Evolutionary conservation across 2,113 vertebrate genomes (phyloP), one percentile per base, ranked within the genome.

Genomic region (Lethenteron reissneri): DNA sequence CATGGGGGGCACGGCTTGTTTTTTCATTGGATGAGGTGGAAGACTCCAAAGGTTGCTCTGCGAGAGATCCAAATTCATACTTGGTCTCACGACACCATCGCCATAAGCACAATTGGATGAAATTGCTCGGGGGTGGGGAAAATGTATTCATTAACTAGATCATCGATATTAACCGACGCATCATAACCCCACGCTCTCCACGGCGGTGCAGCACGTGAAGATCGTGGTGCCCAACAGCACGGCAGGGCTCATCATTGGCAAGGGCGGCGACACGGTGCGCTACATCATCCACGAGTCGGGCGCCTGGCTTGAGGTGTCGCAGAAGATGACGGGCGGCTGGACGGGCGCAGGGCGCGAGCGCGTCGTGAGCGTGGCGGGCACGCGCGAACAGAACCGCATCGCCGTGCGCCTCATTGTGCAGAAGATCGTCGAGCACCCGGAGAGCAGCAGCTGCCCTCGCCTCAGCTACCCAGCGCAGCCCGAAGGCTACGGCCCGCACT

Each of bases 281-380:
- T 68, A 25, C 64, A 68, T 68, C 64, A 68, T 68, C n/a, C n/a
- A 68, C n/a, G 64, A 68, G 25, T 68, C 64, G n/a, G 64, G 64
- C n/a, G 64, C 64, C n/a, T 25, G 64, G 64, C n/a, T 68, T n/a
- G n/a, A 68, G 64, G n/a, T 68, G 64, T 68, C 64, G n/a, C 64
- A 68, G 64, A 68, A 68, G 25, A 68, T 25, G n/a, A 25, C 64
- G 9, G 64, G 25, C 10, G 64, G 64, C n/a, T 68, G 64, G 64
- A 25, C 25, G n/a, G 64, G 64, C 9, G n/a, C n/a, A 10, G 64
- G 64, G 64, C 64, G n/a, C 11, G 64, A 68, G 10, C n/a, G 64
- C n/a, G 64, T 68, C 25, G 64, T 68, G 9, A 68, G n/a, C n/a
- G 64, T 68, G 64, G 25, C 64, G n/a, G 64, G 64, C n/a, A 68